Conservation (phyloP, 2,797 vertebrate species). For the Lutjanus argentimaculatus region DNA sequence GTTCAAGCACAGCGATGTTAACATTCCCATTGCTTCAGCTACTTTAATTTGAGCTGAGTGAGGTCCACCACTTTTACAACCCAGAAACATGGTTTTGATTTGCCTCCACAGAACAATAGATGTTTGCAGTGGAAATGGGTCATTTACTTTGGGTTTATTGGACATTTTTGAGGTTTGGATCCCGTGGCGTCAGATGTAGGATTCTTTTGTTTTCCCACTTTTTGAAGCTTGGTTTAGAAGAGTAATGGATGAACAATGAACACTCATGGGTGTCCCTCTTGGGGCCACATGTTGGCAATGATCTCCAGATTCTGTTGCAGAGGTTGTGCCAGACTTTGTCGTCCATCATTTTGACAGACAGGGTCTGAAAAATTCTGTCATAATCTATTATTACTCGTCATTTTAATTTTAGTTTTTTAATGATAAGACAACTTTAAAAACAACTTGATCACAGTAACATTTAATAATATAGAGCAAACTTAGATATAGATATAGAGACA, state of each 20-base stretch:
- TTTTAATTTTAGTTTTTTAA: too few relatives aligned
- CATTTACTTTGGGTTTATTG: slow-evolving; percentile 18
- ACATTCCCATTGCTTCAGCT: slow-evolving; percentile 43
- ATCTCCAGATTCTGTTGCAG: not conserved
- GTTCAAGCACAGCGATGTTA: slow-evolving; percentile 16
- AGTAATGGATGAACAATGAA: slow-evolving; percentile 5
- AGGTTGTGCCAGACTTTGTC: too few relatives aligned
- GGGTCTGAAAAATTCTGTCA: too few relatives aligned
- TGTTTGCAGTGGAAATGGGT: slow-evolving; percentile 21
- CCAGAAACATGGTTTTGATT: slow-evolving; percentile 51
- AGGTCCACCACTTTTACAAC: slow-evolving; percentile 28
- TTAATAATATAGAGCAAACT: too few relatives aligned
- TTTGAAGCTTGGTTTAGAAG: not conserved
- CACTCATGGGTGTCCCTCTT: not conserved
- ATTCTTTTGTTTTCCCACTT: not conserved
- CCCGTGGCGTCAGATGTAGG: not conserved
- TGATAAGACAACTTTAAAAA: too few relatives aligned
- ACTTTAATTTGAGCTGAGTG: slow-evolving; percentile 37
- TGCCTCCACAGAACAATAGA: slow-evolving; percentile 43
- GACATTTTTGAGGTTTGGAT: slow-evolving; percentile 41
- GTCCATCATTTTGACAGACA: too few relatives aligned
- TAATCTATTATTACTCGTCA: too few relatives aligned
- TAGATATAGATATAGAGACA: too few relatives aligned
- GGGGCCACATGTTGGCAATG: not conserved
- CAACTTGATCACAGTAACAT: too few relatives aligned